Base-by-base conservation (phyloP, 1,140 invertebrate species). In the Colletes latitarsis region DNA sequence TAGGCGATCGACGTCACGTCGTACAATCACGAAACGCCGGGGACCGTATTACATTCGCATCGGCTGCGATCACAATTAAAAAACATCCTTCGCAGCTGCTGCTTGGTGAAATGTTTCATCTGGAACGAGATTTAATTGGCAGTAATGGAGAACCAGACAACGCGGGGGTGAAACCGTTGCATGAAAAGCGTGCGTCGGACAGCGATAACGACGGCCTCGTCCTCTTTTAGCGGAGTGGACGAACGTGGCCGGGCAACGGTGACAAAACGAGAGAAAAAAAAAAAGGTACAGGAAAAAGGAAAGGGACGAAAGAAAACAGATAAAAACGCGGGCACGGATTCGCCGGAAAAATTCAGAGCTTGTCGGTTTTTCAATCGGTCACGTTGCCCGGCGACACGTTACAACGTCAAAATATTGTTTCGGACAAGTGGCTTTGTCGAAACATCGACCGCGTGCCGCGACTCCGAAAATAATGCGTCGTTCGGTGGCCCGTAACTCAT, bases 401-500 rank as follows among this genome's bases (percentile, higher is more conserved):
- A 80, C 63, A 73, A 49, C 63, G 63, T 75, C 77, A 75, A 80
- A 80, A 80, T 80, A 80, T 80, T 80, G 77, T 80, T 75, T 57
- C 77, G 77, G 62, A 58, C 49, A 80, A 67, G 41, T 75, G 62
- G 71, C 60, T 49, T 75, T 67, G 77, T 70, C 39, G 66, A 81
- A 81, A 77, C 49, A 68, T 77, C 19, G 73, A 19, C 43, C 39
- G 43, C 80, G 49, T 41, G 64, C 49, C 53, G 30, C 52, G 63
- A 73, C 73, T 84, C 53, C 30, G 41, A 77, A 81, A 81, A 70
- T 70, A 70, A 82, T 82, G 67, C 80, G 17, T 19, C 62, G 53
- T 49, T 14, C 8, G 49, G 9, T 53, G 52, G 8, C 21, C 43
- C 58, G 69, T 73, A 72, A 72, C 58, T 72, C 68, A 21, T 46